These are phyloP conservation scores for Pseudoips prasinana DNA, from an alignment of 2,888 invertebrate genomes.

Conservation along the genomic window DNA sequence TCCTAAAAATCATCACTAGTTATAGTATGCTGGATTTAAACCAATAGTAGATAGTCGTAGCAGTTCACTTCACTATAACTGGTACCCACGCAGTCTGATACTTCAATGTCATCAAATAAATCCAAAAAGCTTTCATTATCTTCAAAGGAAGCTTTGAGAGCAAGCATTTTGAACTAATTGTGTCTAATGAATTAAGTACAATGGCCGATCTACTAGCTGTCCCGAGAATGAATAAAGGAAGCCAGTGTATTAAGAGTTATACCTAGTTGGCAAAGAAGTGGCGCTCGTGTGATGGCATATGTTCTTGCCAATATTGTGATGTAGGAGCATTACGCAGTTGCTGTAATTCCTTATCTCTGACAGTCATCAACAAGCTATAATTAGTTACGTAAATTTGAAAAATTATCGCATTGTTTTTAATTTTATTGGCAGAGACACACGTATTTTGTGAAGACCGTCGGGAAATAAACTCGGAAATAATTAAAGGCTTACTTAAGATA, in stretches of 20 bases:
- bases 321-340: no score
- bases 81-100: not conserved
- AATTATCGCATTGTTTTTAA: no score
- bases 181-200: conserved; percentile 27
- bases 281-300: conserved; percentile 32
- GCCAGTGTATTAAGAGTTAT: conserved; percentile 27
- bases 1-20: conserved; percentile 48
- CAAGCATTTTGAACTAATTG: conserved; percentile 26
- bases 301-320: conserved; percentile 35
- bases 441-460: no score
- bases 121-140: conserved; percentile 18
- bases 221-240: conserved; percentile 46
- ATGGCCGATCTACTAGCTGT: conserved; percentile 38
- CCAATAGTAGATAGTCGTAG: not conserved
- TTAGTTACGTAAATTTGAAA: no score
- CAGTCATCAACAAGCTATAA: no score
- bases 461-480: no score
- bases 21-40: conserved; percentile 1
- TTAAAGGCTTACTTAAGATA: no score
- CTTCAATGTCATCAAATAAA: conserved; percentile 19
- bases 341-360: no score
- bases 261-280: conserved; percentile 46
- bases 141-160: conserved; percentile 18
- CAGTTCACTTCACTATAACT: not conserved
- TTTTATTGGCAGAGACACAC: no score